A percentile compares a stretch with the other conserved stretches of the same genome.
These are phyloP conservation scores for Myiopsitta monachus DNA, from an alignment of 2,113 vertebrate genomes.

Conservation along the genomic window DNA sequence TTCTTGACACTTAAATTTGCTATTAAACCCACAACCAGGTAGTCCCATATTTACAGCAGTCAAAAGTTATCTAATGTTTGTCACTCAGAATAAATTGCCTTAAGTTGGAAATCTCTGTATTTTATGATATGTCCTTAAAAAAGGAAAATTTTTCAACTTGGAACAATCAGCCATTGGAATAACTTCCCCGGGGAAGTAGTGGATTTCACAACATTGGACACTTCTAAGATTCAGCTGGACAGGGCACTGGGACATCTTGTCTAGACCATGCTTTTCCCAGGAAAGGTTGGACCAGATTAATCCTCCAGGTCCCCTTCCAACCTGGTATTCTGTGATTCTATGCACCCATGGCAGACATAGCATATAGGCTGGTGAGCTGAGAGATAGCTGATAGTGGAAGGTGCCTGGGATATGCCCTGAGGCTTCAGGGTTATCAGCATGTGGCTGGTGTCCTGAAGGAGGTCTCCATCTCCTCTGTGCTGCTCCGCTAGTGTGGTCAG, in stretches of 20 bases:
- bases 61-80: not conserved
- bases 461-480: no score
- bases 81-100: not conserved
- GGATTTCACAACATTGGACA: not conserved
- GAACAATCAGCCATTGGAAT: not conserved
- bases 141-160: not conserved
- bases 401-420: not conserved
- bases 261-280: not conserved
- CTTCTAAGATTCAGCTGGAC: not conserved
- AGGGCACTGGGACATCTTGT: not conserved
- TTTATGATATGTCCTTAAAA: not conserved
- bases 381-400: not conserved
- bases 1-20: not conserved
- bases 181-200: not conserved
- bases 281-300: not conserved
- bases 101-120: not conserved
- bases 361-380: not conserved
- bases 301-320: not conserved
- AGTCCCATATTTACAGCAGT: not conserved
- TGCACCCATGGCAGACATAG: not conserved
- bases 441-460: accelerated
- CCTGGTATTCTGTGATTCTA: not conserved
- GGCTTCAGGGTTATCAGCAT: not conserved
- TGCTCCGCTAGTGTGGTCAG: not conserved
- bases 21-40: not conserved